These are phyloP conservation scores for Catharus ustulatus DNA, from an alignment of 2,797 vertebrate species.

Conservation along the genomic window DNA sequence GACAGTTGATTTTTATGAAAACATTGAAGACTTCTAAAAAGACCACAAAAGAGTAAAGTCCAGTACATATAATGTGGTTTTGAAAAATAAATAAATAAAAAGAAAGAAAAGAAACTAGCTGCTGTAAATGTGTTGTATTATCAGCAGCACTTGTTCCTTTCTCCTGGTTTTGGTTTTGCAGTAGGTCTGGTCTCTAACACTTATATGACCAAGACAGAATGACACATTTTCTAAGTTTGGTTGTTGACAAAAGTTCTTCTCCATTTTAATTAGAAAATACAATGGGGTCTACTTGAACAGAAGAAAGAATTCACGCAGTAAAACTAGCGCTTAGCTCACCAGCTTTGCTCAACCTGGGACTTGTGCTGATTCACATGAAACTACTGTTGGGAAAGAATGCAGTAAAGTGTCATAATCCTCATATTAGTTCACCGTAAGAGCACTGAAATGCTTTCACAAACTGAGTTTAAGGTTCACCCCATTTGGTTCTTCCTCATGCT, in stretches of 20 bases:
- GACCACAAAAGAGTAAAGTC: background rate
- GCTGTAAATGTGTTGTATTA: background rate
- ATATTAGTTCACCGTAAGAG: background rate
- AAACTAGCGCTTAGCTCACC: background rate
- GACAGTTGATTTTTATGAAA: background rate
- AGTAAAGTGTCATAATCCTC: background rate
- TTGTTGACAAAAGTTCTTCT: background rate
- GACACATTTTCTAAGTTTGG: background rate
- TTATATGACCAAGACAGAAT: background rate
- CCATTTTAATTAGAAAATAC: background rate
- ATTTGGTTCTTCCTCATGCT: background rate
- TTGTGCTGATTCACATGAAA: slow-evolving; percentile 25
- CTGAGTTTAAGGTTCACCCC: background rate
- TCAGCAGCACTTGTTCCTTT: background rate
- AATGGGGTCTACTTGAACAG: background rate
- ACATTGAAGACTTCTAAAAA: background rate
- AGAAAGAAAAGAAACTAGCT: background rate
- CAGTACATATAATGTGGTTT: background rate
- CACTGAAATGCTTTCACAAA: slow-evolving; percentile 9
- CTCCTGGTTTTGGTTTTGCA: background rate
- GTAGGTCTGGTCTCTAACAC: background rate
- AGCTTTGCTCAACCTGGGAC: background rate
- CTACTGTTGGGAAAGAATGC: slow-evolving; percentile 20
- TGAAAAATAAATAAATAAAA: too few species aligned
- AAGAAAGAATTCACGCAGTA: background rate